Evolutionary conservation across 2,888 invertebrate genomes (phyloP).

Genomic region (Sisyra terminalis): DNA sequence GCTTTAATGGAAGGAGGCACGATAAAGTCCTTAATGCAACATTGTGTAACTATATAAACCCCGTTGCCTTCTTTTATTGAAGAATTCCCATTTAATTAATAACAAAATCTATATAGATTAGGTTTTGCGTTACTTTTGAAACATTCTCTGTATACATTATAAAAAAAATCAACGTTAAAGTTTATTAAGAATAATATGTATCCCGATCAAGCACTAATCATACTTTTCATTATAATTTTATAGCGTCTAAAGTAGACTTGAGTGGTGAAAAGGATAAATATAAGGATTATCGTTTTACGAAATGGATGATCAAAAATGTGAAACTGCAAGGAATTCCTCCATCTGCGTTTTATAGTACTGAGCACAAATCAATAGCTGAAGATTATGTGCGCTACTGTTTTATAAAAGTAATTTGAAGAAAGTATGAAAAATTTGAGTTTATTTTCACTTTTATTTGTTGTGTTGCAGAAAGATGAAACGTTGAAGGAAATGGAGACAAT

Average conservation of each 20-base stretch:
- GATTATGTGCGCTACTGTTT: constrained; percentile 86
- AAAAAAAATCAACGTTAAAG: no score
- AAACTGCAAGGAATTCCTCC: constrained; percentile 90
- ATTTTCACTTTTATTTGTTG: constrained; percentile 13
- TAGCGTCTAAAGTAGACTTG: constrained; percentile 50
- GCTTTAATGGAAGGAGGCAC: no score
- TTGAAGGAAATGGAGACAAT: constrained; percentile 46
- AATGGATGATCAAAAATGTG: constrained; percentile 88
- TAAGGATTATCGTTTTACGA: constrained; percentile 83
- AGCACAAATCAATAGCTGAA: constrained; percentile 66
- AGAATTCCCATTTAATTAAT: no score
- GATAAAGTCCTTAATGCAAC: no score
- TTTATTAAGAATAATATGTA: no score
- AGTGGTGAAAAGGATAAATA: constrained; percentile 50
- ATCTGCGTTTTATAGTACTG: constrained; percentile 75
- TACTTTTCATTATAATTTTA: constrained; percentile 4
- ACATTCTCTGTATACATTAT: no score
- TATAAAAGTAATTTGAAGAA: constrained; percentile 50
- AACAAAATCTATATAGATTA: no score
- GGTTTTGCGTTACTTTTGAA: no score
- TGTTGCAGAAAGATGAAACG: constrained; percentile 58
- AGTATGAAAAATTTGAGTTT: constrained; percentile 1
- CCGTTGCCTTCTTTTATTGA: no score
- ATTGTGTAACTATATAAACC: no score
- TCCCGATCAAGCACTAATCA: no score